Conservation (phyloP, 2,797 vertebrate genomes). For the Hozukius guyotensis region DNA sequence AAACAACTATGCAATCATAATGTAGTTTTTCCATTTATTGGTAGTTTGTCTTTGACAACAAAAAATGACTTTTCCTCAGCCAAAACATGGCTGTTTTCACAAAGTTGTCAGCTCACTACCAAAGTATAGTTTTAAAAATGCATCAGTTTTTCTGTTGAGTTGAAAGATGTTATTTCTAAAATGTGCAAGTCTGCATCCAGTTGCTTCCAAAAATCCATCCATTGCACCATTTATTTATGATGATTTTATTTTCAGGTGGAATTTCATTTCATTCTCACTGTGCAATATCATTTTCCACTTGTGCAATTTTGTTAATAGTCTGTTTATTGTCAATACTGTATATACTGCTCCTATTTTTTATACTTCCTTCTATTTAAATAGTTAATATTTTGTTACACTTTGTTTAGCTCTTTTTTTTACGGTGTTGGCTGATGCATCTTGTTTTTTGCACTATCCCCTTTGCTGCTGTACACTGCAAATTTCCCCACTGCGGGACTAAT, state of each 20-base stretch:
- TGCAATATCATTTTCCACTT: too few relatives aligned
- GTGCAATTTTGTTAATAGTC: too few relatives aligned
- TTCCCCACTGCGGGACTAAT: rapidly evolving
- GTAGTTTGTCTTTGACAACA: background rate
- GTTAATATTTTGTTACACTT: too few relatives aligned
- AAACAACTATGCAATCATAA: too few relatives aligned
- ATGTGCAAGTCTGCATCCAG: background rate
- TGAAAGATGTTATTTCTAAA: background rate
- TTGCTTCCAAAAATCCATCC: background rate
- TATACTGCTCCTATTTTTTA: too few relatives aligned
- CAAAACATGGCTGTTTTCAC: background rate
- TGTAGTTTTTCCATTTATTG: background rate
- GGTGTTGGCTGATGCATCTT: rapidly evolving
- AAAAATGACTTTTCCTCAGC: rapidly evolving
- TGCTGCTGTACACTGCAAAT: too few relatives aligned
- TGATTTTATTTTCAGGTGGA: too few relatives aligned
- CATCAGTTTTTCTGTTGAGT: background rate
- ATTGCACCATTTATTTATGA: background rate
- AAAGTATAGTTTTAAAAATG: background rate
- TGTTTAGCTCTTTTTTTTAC: too few relatives aligned
- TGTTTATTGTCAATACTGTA: too few relatives aligned
- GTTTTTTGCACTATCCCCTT: too few relatives aligned
- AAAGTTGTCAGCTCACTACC: background rate
- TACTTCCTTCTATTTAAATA: too few relatives aligned
- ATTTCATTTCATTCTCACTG: too few relatives aligned